A percentile compares a stretch with the other conserved stretches of the same genome.
phyloP scores from a whole-genome alignment of 2,797 vertebrate genomes.

The Enteromius paludinosus region DNA sequence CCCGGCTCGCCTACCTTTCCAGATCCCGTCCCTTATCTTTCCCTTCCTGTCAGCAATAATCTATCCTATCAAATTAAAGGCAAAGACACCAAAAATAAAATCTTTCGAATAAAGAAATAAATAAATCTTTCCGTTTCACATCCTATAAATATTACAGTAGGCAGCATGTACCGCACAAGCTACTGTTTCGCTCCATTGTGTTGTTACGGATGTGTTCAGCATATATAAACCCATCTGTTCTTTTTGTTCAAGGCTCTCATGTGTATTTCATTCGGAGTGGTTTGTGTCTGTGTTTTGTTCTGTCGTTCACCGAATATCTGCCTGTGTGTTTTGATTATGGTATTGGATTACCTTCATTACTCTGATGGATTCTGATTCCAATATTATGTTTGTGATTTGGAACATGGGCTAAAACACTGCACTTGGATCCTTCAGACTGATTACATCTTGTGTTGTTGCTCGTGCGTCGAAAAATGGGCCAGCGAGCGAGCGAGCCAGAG shows the following conservation, averaged over 20 bases:
- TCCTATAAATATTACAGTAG: background rate
- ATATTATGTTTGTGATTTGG: slow-evolving; percentile 20
- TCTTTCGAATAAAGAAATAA: too few species aligned
- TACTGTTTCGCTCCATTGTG: background rate
- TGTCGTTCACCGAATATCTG: background rate
- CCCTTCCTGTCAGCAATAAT: too few species aligned
- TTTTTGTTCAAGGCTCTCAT: slow-evolving; percentile 2
- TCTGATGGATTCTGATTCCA: slow-evolving; percentile 18
- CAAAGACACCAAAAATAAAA: too few species aligned
- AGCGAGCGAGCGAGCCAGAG: slow-evolving; percentile 9
- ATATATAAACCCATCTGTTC: slow-evolving; percentile 10
- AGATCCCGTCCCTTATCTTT: too few species aligned
- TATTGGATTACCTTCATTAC: slow-evolving; percentile 35
- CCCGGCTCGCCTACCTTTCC: too few species aligned
- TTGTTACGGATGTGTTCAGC: slow-evolving; percentile 16
- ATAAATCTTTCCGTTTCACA: background rate
- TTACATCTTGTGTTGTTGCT: slow-evolving; percentile 16
- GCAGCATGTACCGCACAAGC: background rate
- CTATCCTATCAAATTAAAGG: too few species aligned
- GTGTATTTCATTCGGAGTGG: background rate
- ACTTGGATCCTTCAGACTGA: slow-evolving; percentile 10
- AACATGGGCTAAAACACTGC: slow-evolving; percentile 19
- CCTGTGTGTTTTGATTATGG: slow-evolving; percentile 11
- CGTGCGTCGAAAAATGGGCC: slow-evolving; percentile 21
- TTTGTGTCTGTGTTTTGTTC: slow-evolving; percentile 19